Base-by-base conservation (phyloP, 1,140 invertebrate genomes). In the Orussus abietinus region DNA sequence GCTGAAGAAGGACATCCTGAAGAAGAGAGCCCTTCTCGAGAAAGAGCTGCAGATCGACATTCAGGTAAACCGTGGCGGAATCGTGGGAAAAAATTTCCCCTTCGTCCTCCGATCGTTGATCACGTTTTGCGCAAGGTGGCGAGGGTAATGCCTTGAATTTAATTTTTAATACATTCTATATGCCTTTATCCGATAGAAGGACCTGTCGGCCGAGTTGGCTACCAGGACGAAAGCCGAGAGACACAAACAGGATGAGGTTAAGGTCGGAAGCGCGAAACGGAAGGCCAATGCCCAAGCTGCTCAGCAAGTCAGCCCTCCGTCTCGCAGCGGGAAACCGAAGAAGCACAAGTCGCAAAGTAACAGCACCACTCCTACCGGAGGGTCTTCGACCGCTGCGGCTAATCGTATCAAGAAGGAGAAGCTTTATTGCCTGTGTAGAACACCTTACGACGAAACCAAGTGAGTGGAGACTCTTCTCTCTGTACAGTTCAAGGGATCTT, bases 361-460 rank as follows among this genome's bases (percentile, higher is more conserved):
- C 15, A 53, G 35, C 38, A 52, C 58, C 7, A 63, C 57, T 25
- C 66, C 54, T 38, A 70, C 54, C 34, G 55, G 57, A 22, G 62
- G 49, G 40, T 69, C 59, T 7, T 44, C 64, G 3, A 52, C 64
- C 13, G 47, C 60, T 6, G 33, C 55, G 3, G 38, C 61, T 14
- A 71, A 74, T 43, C 46, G 66, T 20, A 67, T 62, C 29, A 85
- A 85, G 57, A 86, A 85, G 50, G 87, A 90, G 49, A 93, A 93
- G 63, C 72, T 96, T 0, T 89, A 96, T 56, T 98, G 95, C 65
- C 75, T 95, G 13, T 98, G 96, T 66, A 83, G 89, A 59, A 96
- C 88, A 22, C 92, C 92, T 4, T 98, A 96, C 66, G 94, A 98
- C 69, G 88, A 92, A 59, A 88, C 88, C 7, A 92, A 91, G 85